Evolutionary conservation across 2,888 invertebrate species (phyloP).

Genomic region (Teleogryllus oceanicus): DNA sequence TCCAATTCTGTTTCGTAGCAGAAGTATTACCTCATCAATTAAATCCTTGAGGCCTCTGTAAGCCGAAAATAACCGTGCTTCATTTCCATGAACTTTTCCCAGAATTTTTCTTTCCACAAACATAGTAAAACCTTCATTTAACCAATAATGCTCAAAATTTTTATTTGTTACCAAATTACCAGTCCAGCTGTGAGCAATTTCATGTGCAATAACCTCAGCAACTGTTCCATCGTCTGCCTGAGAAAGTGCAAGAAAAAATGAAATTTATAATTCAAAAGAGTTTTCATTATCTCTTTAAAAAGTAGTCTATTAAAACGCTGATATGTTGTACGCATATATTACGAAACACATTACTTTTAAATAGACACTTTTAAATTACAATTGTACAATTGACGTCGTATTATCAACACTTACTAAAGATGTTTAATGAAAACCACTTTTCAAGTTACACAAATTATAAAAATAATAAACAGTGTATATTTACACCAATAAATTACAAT

Average conservation of each 20-base stretch:
- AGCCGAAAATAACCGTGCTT: slow-evolving; percentile 74
- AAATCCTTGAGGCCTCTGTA: slow-evolving; percentile 72
- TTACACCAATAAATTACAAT: slow-evolving; percentile 46
- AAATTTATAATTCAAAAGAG: too few relatives aligned
- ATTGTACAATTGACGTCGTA: too few relatives aligned
- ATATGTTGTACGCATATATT: too few relatives aligned
- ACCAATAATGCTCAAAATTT: slow-evolving; percentile 95
- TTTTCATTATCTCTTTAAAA: too few relatives aligned
- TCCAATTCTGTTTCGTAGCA: too few relatives aligned
- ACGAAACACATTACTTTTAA: too few relatives aligned
- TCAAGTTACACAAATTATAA: background rate
- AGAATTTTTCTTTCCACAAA: slow-evolving; percentile 85
- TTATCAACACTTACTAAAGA: too few relatives aligned
- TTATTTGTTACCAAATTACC: slow-evolving; percentile 91
- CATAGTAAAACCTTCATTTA: slow-evolving; percentile 93
- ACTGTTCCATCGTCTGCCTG: slow-evolving; percentile 88
- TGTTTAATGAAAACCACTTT: too few relatives aligned
- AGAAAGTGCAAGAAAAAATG: slow-evolving; percentile 34
- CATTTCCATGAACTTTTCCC: slow-evolving; percentile 64
- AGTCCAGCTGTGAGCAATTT: slow-evolving; percentile 94
- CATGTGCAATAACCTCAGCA: slow-evolving; percentile 88
- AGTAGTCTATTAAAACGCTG: too few relatives aligned
- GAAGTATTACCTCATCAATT: slow-evolving; percentile 63
- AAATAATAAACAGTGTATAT: background rate
- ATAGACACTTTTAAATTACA: too few relatives aligned